Percentiles rank a stretch among this genome's conserved stretches.
Evolutionary conservation across 2,797 vertebrate genomes (phyloP).

Genomic region (Strix occidentalis): DNA sequence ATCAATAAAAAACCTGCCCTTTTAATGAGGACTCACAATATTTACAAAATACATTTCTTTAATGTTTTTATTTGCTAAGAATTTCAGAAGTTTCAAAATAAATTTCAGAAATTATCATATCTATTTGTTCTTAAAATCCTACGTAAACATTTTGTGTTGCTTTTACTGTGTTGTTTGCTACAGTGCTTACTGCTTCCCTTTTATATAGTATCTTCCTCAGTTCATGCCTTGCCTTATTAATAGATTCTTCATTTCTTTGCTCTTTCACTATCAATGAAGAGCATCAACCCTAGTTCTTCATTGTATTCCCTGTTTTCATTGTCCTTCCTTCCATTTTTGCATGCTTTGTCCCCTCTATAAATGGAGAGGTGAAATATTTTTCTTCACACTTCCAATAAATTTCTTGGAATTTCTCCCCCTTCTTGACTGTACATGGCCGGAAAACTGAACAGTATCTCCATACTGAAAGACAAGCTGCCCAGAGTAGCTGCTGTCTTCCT

Average conservation of each 20-base stretch:
- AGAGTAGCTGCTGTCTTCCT: not conserved
- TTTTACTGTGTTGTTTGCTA: not conserved
- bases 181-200: not conserved
- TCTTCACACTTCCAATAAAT: not conserved
- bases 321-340: not conserved
- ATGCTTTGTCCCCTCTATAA: not conserved
- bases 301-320: not conserved
- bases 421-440: not conserved
- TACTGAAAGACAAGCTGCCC: not conserved
- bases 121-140: not conserved
- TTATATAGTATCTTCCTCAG: not conserved
- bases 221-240: not conserved
- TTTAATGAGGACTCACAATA: not conserved
- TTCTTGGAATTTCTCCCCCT: not conserved
- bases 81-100: not conserved
- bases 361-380: not conserved
- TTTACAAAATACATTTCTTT: not conserved
- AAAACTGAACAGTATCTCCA: not conserved
- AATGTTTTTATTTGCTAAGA: not conserved
- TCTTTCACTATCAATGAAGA: not conserved
- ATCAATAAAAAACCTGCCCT: not conserved
- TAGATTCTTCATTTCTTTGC: not conserved
- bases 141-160: not conserved
- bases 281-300: not conserved
- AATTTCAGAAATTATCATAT: not conserved